These are phyloP conservation scores for Indicator maculatus DNA, from an alignment of 2,113 vertebrate species.

Conservation along the genomic window DNA sequence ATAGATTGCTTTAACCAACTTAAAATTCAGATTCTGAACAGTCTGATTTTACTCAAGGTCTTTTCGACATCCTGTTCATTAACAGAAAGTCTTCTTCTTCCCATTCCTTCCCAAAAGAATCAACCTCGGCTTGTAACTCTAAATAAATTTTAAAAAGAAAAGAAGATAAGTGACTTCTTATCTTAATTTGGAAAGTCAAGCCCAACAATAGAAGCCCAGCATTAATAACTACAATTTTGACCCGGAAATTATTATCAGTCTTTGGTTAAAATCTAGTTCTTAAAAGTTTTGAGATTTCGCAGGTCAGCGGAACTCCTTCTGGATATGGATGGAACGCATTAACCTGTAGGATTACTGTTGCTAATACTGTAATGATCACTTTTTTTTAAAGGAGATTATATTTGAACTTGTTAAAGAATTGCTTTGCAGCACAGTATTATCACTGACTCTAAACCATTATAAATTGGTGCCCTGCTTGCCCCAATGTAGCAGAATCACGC, in stretches of 20 bases:
- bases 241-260: neutral
- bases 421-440: neutral
- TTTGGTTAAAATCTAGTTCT: conserved; percentile 17
- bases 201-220: neutral
- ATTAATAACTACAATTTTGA: neutral
- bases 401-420: conserved; percentile 26
- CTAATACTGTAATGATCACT: conserved; percentile 12
- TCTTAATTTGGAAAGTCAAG: neutral
- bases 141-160: neutral
- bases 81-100: neutral
- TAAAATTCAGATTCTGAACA: neutral
- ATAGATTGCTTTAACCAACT: neutral
- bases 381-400: neutral
- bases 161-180: neutral
- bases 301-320: conserved; percentile 26
- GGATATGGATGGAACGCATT: conserved; percentile 35
- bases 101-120: neutral
- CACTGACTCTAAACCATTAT: neutral
- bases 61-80: neutral
- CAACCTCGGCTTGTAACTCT: neutral
- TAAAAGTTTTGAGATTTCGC: conserved; percentile 8
- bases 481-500: neutral
- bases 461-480: neutral
- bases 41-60: neutral
- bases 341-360: conserved; percentile 42